Evolutionary conservation across 2,113 vertebrate genomes (phyloP).

Genomic region (Otocyon megalotis): DNA sequence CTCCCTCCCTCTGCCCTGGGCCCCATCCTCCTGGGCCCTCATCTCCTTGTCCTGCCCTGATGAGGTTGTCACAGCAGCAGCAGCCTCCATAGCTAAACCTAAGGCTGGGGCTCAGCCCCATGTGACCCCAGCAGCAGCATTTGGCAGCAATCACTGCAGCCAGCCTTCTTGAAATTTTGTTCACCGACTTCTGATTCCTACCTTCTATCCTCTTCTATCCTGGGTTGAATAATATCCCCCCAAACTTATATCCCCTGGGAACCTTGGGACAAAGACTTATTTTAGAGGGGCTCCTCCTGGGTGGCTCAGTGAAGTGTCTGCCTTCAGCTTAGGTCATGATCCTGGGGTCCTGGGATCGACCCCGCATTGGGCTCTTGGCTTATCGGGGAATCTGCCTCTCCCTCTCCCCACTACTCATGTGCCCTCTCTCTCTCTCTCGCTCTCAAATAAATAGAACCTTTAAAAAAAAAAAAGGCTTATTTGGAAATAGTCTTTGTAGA

Average conservation of each 20-base stretch:
- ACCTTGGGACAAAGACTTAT: neutral
- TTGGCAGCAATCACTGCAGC: neutral
- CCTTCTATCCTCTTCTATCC: neutral
- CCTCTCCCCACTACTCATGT: no score
- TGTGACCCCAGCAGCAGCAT: neutral
- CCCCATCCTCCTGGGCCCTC: neutral
- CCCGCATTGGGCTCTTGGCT: no score
- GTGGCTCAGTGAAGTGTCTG: no score
- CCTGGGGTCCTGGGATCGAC: no score
- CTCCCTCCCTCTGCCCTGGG: neutral
- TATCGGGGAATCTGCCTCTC: no score
- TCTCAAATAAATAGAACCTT: no score
- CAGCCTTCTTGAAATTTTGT: neutral
- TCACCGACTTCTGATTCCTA: neutral
- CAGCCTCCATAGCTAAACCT: neutral
- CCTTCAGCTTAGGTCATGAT: no score
- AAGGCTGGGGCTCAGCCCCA: fast-evolving
- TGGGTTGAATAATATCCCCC: neutral
- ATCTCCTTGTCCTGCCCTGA: neutral
- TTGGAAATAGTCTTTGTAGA: neutral
- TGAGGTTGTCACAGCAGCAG: neutral
- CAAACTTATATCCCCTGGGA: neutral
- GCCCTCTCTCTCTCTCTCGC: no score
- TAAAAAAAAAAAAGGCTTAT: neutral
- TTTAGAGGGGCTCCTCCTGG: neutral